phyloP scores from a whole-genome alignment of 2,113 vertebrate genomes.

The Melospiza georgiana region DNA sequence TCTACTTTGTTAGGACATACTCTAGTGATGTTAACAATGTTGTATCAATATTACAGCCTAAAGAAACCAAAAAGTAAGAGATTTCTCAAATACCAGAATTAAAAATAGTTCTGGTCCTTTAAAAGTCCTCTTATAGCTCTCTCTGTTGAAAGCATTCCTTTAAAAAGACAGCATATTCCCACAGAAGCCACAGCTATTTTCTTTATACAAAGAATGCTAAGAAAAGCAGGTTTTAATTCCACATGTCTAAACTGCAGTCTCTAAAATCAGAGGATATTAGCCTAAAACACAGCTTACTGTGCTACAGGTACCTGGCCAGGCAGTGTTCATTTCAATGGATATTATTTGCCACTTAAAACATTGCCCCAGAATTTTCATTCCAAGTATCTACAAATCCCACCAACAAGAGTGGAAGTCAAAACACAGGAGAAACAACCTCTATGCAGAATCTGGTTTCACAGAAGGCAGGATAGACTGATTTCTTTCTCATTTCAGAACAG shows the following conservation, averaged over 20 bases:
- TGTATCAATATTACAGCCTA: background rate
- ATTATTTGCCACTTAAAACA: background rate
- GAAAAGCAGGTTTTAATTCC: constrained; percentile 3
- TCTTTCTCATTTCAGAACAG: background rate
- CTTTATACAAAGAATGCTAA: background rate
- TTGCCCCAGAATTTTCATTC: background rate
- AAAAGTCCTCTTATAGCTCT: background rate
- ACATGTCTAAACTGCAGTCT: background rate
- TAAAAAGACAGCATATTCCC: background rate
- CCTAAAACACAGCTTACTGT: background rate
- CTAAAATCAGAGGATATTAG: background rate
- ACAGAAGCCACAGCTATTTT: background rate
- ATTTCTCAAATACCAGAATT: background rate
- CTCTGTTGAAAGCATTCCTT: background rate
- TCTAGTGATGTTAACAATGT: background rate
- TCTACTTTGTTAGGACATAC: background rate
- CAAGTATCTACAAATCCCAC: background rate
- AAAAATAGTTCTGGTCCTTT: background rate
- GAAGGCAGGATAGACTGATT: background rate
- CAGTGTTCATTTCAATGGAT: background rate
- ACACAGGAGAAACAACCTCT: background rate
- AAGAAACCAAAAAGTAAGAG: background rate
- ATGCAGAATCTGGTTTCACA: background rate
- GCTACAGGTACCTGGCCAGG: background rate
- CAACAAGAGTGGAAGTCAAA: background rate